These are phyloP conservation scores for Tachypleus tridentatus DNA, from an alignment of 1,140 invertebrate genomes.

Conservation along the genomic window DNA sequence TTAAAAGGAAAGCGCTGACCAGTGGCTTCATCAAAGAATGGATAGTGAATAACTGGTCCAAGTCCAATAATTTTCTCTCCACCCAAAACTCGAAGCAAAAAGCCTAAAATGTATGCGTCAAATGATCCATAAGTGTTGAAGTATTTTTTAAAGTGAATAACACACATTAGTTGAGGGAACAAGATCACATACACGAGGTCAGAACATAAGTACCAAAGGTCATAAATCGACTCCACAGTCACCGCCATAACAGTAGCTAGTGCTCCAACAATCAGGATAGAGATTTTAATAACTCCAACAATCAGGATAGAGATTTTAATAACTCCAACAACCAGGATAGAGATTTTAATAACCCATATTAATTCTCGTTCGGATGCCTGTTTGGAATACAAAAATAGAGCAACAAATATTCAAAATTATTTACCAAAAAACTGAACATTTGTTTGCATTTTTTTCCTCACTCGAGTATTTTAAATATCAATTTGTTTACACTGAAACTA, in stretches of 20 bases:
- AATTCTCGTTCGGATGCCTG: slow-evolving; percentile 91
- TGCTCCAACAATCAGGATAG: slow-evolving; percentile 84
- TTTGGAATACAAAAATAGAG: no score
- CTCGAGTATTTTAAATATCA: no score
- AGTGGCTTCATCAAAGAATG: slow-evolving; percentile 57
- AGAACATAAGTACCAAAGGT: slow-evolving; percentile 92
- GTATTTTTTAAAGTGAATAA: slow-evolving; percentile 84
- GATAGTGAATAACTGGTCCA: slow-evolving; percentile 71
- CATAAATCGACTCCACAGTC: slow-evolving; percentile 92
- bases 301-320: slow-evolving; percentile 79
- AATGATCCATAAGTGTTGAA: slow-evolving; percentile 96
- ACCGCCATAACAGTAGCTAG: slow-evolving; percentile 90
- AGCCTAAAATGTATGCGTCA: slow-evolving; percentile 73
- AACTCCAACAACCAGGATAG: slow-evolving; percentile 86
- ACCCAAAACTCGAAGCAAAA: slow-evolving; percentile 72
- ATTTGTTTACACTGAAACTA: no score
- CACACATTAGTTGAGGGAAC: slow-evolving; percentile 94
- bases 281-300: slow-evolving; percentile 91
- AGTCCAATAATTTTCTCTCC: slow-evolving; percentile 76
- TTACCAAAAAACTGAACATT: no score
- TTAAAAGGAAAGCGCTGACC: slow-evolving; percentile 72
- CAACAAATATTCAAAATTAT: no score
- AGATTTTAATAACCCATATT: slow-evolving; percentile 91
- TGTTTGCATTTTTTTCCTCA: no score
- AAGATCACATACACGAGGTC: slow-evolving; percentile 96